Conservation (phyloP, 2,113 vertebrate genomes). For the Burhinus oedicnemus region DNA sequence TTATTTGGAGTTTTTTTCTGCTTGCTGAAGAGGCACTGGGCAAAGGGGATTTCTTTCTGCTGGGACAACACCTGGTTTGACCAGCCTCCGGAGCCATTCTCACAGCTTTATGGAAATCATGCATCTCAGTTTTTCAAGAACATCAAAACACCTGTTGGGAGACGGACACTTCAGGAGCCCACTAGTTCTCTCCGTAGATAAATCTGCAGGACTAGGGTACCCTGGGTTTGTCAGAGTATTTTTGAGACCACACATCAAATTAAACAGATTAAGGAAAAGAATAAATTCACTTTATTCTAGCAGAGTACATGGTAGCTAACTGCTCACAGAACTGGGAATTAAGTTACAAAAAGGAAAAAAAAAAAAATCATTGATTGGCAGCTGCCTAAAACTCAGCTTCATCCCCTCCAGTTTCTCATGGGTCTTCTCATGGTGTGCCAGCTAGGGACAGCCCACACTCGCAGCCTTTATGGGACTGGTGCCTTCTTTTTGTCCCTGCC, state of each 20-base stretch:
- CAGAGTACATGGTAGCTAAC: not conserved
- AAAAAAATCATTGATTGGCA: not conserved
- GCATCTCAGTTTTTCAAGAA: not conserved
- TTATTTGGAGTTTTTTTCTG: not conserved
- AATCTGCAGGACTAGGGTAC: not conserved
- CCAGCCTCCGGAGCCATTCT: not conserved
- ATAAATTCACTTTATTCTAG: not conserved
- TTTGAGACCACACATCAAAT: not conserved
- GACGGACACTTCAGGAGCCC: not conserved
- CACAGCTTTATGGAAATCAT: not conserved
- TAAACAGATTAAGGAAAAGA: not conserved
- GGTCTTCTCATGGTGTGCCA: not conserved
- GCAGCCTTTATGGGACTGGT: not conserved
- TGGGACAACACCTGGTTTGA: not conserved
- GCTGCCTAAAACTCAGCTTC: not conserved
- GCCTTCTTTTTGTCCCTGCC: not conserved
- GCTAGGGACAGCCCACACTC: not conserved
- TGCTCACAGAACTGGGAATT: not conserved
- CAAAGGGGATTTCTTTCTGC: not conserved
- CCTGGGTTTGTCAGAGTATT: not conserved
- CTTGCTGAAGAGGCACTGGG: not conserved
- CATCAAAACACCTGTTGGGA: not conserved
- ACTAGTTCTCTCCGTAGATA: not conserved
- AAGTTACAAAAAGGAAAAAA: not conserved
- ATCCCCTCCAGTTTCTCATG: not conserved